phyloP scores from a whole-genome alignment of 2,888 invertebrate species.

The Deroplatys truncata region DNA sequence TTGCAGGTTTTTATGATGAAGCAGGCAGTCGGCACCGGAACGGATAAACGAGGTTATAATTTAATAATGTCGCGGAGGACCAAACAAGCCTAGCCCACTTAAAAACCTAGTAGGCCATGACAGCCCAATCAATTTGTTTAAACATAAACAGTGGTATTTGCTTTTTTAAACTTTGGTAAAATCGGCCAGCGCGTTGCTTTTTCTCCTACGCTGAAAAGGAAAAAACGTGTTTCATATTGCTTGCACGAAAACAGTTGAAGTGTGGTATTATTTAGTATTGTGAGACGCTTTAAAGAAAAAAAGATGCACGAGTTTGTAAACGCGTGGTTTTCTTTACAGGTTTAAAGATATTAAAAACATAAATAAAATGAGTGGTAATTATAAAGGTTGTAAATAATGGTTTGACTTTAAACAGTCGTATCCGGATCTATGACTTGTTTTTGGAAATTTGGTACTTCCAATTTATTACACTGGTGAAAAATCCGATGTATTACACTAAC shows the following conservation, averaged over 20 bases:
- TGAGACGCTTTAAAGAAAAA: not conserved
- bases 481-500: no score
- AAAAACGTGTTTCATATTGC: not conserved
- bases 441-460: no score
- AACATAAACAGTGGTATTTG: not conserved
- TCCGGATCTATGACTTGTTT: no score
- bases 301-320: not conserved
- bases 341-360: not conserved
- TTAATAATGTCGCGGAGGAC: not conserved
- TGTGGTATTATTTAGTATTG: not conserved
- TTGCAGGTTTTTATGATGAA: not conserved
- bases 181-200: not conserved
- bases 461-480: no score
- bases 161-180: not conserved
- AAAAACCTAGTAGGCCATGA: not conserved
- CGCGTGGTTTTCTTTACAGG: not conserved
- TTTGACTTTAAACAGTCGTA: no score
- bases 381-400: no score
- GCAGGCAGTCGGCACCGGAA: not conserved
- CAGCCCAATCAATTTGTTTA: not conserved
- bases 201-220: not conserved
- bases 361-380: no score
- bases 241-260: not conserved
- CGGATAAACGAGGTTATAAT: not conserved
- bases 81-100: not conserved